Evolutionary conservation across 2,797 vertebrate genomes (phyloP).

Genomic region (Myripristis jacobus): DNA sequence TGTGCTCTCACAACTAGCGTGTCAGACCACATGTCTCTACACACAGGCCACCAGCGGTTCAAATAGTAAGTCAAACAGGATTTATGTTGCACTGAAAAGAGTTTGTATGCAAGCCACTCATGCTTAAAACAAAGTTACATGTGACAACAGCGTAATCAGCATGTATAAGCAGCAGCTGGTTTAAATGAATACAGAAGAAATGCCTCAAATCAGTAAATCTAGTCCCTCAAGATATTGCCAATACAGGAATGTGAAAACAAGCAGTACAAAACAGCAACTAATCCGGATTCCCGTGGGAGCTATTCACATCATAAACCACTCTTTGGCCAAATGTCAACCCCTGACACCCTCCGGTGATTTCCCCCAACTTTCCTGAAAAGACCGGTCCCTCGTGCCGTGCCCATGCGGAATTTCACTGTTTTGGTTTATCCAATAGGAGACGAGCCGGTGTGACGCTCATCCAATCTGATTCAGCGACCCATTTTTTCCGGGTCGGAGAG

Average conservation of each 20-base stretch:
- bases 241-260: not conserved
- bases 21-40: too few relatives aligned
- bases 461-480: constrained; percentile 19
- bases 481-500: not conserved
- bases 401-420: not conserved
- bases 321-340: not conserved
- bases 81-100: not conserved
- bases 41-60: not conserved
- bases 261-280: not conserved
- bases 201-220: not conserved
- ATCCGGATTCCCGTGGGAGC: not conserved
- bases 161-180: not conserved
- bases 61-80: not conserved
- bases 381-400: not conserved
- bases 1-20: too few relatives aligned
- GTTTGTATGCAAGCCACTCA: too few relatives aligned
- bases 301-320: not conserved
- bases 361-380: not conserved
- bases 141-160: not conserved
- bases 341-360: not conserved
- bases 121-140: too few relatives aligned
- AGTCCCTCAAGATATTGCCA: not conserved
- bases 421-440: constrained; percentile 24
- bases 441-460: accelerated
- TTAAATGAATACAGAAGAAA: not conserved